Evolutionary conservation across 2,113 vertebrate genomes (phyloP).

Genomic region (Orientallactaga bullata): DNA sequence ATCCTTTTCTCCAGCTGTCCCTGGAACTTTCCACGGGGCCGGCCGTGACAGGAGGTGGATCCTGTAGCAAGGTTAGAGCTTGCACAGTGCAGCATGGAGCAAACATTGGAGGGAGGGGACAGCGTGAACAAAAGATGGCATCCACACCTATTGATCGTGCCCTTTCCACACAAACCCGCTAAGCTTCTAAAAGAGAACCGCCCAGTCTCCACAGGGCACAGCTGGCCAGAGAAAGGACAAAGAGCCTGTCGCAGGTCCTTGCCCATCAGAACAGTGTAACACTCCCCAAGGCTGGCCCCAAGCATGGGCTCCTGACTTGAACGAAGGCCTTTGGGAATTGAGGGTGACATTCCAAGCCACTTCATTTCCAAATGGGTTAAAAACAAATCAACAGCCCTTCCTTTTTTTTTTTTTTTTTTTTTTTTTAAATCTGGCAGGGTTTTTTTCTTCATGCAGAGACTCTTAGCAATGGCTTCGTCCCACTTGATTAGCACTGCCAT

Average conservation of each 20-base stretch:
- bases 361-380: not conserved
- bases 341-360: constrained; percentile 18
- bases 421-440: not conserved
- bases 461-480: constrained; percentile 14
- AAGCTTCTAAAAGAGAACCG: not conserved
- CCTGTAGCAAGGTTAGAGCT: not conserved
- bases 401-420: no score
- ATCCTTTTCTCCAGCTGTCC: not conserved
- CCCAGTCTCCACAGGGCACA: not conserved
- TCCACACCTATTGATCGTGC: not conserved
- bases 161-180: not conserved
- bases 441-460: constrained; percentile 35
- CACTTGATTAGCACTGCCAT: constrained; percentile 33
- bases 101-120: fast-evolving
- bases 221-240: not conserved
- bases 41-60: fast-evolving
- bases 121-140: not conserved
- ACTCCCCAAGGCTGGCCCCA: not conserved
- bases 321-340: not conserved
- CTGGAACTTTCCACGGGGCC: not conserved
- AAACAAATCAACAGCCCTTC: not conserved
- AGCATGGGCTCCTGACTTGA: not conserved
- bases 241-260: not conserved
- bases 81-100: not conserved
- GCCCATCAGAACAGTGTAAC: not conserved